Evolutionary conservation across 2,888 invertebrate species (phyloP).

Genomic region (Sycophila texana): DNA sequence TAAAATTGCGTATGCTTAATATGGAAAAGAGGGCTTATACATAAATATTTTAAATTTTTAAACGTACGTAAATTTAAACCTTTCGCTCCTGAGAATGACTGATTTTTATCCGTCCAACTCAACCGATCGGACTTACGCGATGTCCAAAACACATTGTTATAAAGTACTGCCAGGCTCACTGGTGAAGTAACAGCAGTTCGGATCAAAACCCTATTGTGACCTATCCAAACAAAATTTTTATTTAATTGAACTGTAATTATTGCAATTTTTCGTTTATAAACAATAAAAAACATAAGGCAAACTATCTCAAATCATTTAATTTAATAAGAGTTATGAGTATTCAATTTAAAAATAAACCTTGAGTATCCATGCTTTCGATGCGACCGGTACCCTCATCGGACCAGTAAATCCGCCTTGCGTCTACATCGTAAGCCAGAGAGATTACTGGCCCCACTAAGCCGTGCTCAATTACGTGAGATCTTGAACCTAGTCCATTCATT

Average conservation of each 20-base stretch:
- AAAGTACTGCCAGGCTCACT: slow-evolving; percentile 79
- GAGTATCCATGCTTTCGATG: slow-evolving; percentile 81
- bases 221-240: slow-evolving; percentile 5
- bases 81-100: slow-evolving; percentile 69
- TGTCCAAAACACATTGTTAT: slow-evolving; percentile 85
- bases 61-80: slow-evolving; percentile 72
- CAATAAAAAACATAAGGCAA: background rate
- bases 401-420: slow-evolving; percentile 80
- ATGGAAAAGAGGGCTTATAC: no score
- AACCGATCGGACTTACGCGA: slow-evolving; percentile 78
- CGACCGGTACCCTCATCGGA: slow-evolving; percentile 82
- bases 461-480: slow-evolving; percentile 74
- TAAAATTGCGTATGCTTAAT: background rate
- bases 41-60: background rate
- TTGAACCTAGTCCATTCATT: slow-evolving; percentile 80
- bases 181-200: slow-evolving; percentile 74
- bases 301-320: background rate
- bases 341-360: slow-evolving; percentile 74
- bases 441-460: slow-evolving; percentile 78
- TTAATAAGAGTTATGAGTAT: background rate
- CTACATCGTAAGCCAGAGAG: slow-evolving; percentile 78
- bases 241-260: no score
- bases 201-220: slow-evolving; percentile 67
- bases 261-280: background rate
- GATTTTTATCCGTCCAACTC: slow-evolving; percentile 80